These are phyloP conservation scores for Euura saliciscinereae DNA, from an alignment of 1,140 invertebrate genomes.

Conservation along the genomic window DNA sequence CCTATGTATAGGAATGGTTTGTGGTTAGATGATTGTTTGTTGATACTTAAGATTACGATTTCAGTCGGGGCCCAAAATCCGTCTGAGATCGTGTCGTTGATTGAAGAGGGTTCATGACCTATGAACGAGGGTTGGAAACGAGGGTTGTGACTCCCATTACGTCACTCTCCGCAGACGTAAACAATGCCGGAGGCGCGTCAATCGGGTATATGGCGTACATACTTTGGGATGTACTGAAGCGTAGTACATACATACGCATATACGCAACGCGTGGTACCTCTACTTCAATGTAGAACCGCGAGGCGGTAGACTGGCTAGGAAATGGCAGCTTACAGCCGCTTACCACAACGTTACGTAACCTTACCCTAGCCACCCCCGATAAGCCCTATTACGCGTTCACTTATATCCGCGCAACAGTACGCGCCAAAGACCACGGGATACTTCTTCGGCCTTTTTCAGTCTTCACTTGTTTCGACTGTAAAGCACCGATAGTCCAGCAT, in stretches of 20 bases:
- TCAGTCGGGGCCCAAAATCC: too few relatives aligned
- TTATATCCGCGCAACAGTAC: too few relatives aligned
- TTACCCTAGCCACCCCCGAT: background rate
- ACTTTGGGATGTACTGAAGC: too few relatives aligned
- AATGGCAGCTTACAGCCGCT: background rate
- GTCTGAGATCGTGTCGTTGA: background rate
- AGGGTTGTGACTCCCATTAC: background rate
- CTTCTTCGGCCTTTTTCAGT: too few relatives aligned
- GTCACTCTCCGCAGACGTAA: too few relatives aligned
- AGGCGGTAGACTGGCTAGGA: background rate
- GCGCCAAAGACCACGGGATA: too few relatives aligned
- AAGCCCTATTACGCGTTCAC: background rate
- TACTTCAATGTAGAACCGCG: background rate
- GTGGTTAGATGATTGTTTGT: too few relatives aligned
- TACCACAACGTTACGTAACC: background rate
- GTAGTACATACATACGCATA: background rate
- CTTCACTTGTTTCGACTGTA: too few relatives aligned
- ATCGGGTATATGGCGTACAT: slow-evolving; percentile 24
- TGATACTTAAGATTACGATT: too few relatives aligned
- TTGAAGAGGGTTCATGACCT: background rate
- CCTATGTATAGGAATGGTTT: too few relatives aligned
- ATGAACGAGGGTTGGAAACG: background rate
- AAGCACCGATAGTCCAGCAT: too few relatives aligned
- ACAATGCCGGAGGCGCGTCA: slow-evolving; percentile 10
- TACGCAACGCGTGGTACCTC: background rate